Conservation (phyloP, 2,797 vertebrate species). For the Silurus lanzhouensis region DNA sequence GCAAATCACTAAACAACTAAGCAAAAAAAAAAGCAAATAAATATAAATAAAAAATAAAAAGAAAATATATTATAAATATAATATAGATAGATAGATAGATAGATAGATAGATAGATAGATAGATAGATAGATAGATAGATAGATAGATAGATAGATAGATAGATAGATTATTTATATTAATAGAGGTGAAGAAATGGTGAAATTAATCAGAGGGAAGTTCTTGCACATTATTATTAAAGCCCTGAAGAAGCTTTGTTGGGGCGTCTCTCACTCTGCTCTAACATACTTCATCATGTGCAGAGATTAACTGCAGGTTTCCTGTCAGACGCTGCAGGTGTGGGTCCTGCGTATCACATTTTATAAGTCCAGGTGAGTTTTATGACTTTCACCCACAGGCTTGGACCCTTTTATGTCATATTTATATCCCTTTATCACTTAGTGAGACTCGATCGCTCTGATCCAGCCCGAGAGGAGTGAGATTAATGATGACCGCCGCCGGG, state of each 20-base stretch:
- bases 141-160: background rate
- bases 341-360: background rate
- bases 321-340: background rate
- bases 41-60: too few species aligned
- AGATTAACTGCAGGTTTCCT: background rate
- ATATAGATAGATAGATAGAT: too few species aligned
- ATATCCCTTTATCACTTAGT: background rate
- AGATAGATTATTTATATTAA: too few species aligned
- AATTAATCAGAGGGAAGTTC: too few species aligned
- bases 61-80: too few species aligned
- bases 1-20: too few species aligned
- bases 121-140: too few species aligned
- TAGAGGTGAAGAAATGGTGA: too few species aligned
- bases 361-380: slow-evolving; percentile 8
- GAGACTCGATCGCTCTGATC: slow-evolving; percentile 7
- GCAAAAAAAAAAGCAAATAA: too few species aligned
- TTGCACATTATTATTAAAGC: too few species aligned
- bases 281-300: background rate
- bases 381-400: background rate
- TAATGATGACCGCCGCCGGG: background rate
- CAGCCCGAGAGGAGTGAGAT: background rate
- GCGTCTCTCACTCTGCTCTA: too few species aligned
- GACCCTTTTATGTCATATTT: background rate
- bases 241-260: background rate
- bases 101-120: too few species aligned